Evolutionary conservation across 2,113 vertebrate genomes (phyloP), one percentile per base, ranked within the genome.

Genomic region (Indicator maculatus): DNA sequence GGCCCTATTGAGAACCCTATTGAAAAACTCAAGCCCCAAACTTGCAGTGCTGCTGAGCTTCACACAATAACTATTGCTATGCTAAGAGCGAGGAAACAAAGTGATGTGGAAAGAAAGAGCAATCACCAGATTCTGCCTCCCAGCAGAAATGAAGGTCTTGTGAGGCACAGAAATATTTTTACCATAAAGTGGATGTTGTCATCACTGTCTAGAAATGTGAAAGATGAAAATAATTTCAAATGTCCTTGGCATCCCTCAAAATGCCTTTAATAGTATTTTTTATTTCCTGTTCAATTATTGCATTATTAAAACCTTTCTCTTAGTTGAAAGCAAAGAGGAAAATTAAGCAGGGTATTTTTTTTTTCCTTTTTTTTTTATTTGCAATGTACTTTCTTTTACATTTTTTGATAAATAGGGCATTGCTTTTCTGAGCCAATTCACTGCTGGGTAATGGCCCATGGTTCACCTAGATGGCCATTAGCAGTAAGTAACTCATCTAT

Each of bases 401-500:
- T 60, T 92, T 92, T 73, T 83, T 84, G 83, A 86, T 93, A 94
- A 94, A 96, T 84, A 94, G 80, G 55, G 7, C 52, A 63, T 44
- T 71, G 61, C 38, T 91, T 88, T 88, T 76, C 80, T 86, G 77
- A 88, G 59, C 56, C 52, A 82, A 44, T 96, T 92, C 72, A 75
- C 58, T 77, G 47, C 50, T 83, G 86, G 36, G 20, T 92, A 84
- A 74, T 69, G 91, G 67, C 26, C 47, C 21, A 12, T 33, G 20
- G 17, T 85, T 89, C 95, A 78, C 94, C 67, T 93, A 45, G 65
- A 94, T 69, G 66, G 45, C 91, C 83, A 71, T 96, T 93, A 95
- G 89, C 94, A 93, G 3, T 72, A 95, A 83, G 39, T 78, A 67
- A 83, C 60, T 95, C 76, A 86, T 81, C 45, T 83, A 89, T 93